Conservation (phyloP, 2,113 vertebrate genomes). For the Triplophysa rosa region DNA sequence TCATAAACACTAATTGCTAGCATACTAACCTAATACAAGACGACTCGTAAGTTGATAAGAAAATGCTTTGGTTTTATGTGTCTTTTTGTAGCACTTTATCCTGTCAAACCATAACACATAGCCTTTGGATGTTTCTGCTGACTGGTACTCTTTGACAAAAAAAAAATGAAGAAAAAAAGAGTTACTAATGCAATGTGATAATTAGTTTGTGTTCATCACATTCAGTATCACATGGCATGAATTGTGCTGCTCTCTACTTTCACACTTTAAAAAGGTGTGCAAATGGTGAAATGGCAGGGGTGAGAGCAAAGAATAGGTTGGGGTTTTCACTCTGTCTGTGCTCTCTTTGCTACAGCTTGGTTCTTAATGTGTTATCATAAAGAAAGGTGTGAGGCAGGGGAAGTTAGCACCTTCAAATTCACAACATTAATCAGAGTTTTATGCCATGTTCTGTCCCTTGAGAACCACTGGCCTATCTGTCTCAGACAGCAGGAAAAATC, state of each 20-base stretch:
- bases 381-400: slow-evolving; percentile 14
- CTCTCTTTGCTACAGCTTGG: slow-evolving; percentile 7
- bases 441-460: background rate
- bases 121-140: too few species aligned
- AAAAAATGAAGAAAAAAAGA: background rate
- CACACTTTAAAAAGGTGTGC: slow-evolving; percentile 28
- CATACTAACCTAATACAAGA: background rate
- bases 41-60: too few species aligned
- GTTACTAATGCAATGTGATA: slow-evolving; percentile 14
- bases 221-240: slow-evolving; percentile 7
- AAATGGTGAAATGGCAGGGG: slow-evolving; percentile 29
- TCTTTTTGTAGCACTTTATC: background rate
- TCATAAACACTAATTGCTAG: background rate
- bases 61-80: slow-evolving; percentile 1
- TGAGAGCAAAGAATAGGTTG: background rate
- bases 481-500: background rate
- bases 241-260: background rate
- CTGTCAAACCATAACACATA: background rate
- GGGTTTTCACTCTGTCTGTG: background rate
- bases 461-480: slow-evolving; percentile 1
- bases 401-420: slow-evolving; percentile 23
- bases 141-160: too few species aligned
- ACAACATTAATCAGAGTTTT: slow-evolving; percentile 21
- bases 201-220: slow-evolving; percentile 14
- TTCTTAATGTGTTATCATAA: slow-evolving; percentile 17